Evolutionary conservation across 2,888 invertebrate species (phyloP), one percentile per base, ranked within the genome.

Genomic region (Plagodis pulveraria): DNA sequence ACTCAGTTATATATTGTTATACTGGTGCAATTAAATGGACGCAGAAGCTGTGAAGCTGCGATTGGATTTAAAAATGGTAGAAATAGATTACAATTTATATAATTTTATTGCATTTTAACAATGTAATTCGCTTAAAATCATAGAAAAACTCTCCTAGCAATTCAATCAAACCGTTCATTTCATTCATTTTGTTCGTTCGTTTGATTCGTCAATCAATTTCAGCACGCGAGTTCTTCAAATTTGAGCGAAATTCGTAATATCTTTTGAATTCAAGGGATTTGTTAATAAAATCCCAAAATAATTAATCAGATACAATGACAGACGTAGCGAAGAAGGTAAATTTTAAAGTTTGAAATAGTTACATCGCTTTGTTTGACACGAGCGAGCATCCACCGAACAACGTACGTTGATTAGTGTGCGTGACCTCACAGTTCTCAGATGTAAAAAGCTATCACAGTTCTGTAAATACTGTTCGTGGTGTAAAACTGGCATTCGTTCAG

Each of bases 321-420:
- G 89, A 91, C 83, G 84, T 90, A 65, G 84, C 87, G 65, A 88
- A 86, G 83, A 91, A 92, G 91, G 91, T 91, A 88, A 85, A 79
- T 61, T 55, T 12, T 10, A 62, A 54, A 60, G 48, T 47, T 63
- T 46, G 48, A 63, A 63, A 63, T 59, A 58, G 69, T 72, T 70
- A 67, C 63, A 66, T 67, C 70, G 72, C 75, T 73, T 76, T 78
- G 74, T 81, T 83, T 84, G 84, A 84, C 85, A 81, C 77, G 77
- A 81, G 50, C 32, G 51, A 48, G 43, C 50, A 38, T 40, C 4
- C 40, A 10, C 36, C 47, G 47, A 53, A 73, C 73, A 74, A 70
- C 74, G 74, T 79, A 76, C 75, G 72, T 80, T 79, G 79, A 76
- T 73, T 75, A 77, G 78, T 81, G 80, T 83, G 83, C 81, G 81